Percentiles rank a stretch among this genome's conserved stretches.
phyloP scores from a whole-genome alignment of 1,140 invertebrate genomes.

The Anastrepha obliqua region DNA sequence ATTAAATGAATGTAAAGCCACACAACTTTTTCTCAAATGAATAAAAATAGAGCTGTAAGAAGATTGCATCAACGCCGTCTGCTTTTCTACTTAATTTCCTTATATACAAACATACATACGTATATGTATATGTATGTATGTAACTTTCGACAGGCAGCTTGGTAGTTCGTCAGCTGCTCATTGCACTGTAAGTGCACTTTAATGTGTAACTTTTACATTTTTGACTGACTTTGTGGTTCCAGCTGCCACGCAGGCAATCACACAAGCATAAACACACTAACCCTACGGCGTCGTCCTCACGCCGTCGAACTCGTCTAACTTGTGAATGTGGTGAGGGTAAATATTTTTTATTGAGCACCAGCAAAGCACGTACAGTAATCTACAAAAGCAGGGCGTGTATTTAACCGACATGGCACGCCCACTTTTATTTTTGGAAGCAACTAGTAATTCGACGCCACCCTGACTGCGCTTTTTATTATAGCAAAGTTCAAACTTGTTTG shows the following conservation, averaged over 20 bases:
- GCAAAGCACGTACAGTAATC: neutral
- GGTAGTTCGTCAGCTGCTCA: constrained; percentile 8
- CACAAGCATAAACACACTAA: neutral
- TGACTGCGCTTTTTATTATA: constrained; percentile 40
- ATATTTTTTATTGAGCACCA: constrained; percentile 14
- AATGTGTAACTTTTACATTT: constrained; percentile 31
- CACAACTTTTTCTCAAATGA: too few species aligned
- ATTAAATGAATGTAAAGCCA: too few species aligned
- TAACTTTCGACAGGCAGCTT: neutral
- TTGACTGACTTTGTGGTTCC: constrained; percentile 8
- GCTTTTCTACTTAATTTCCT: too few species aligned
- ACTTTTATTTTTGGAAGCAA: constrained; percentile 28
- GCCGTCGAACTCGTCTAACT: too few species aligned
- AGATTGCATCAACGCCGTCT: neutral
- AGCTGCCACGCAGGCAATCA: neutral
- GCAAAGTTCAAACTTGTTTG: constrained; percentile 49
- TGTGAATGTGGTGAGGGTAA: neutral
- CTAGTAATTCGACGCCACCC: constrained; percentile 14
- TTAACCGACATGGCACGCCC: neutral
- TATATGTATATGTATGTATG: neutral
- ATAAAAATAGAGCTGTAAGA: neutral
- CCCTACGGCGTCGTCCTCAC: too few species aligned
- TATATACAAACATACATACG: neutral
- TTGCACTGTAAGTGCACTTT: constrained; percentile 9
- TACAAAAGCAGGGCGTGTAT: neutral